phyloP scores from a whole-genome alignment of 2,888 invertebrate species.

The Loripinus fragilis region DNA sequence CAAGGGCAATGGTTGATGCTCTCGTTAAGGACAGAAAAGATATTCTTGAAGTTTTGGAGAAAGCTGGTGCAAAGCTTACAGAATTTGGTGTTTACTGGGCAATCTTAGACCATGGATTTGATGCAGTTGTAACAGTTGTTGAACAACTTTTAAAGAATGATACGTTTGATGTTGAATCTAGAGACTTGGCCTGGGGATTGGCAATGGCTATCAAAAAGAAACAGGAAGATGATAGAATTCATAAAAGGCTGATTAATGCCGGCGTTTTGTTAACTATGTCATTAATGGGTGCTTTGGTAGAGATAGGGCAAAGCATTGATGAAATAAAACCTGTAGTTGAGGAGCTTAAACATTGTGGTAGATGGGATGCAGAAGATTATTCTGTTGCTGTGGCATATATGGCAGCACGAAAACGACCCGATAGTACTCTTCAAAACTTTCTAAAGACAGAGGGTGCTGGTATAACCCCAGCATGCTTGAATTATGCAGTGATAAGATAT shows the following conservation, averaged over 20 bases:
- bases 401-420: neutral
- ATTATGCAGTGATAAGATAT: neutral
- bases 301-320: neutral
- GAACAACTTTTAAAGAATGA: neutral
- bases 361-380: constrained; percentile 9
- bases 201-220: constrained; percentile 6
- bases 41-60: neutral
- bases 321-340: neutral
- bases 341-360: neutral
- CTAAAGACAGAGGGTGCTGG: neutral
- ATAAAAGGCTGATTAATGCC: neutral
- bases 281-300: neutral
- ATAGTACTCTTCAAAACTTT: neutral
- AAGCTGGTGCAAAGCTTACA: neutral
- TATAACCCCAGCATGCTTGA: neutral
- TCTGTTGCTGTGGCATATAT: constrained; percentile 10
- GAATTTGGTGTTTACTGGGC: constrained; percentile 12
- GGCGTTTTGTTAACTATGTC: neutral
- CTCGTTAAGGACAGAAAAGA: neutral
- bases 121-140: neutral
- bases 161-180: constrained; percentile 1
- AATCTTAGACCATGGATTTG: neutral
- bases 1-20: neutral
- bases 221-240: neutral
- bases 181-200: neutral